A percentile compares a stretch with the other conserved stretches of the same genome.
Evolutionary conservation across 2,113 vertebrate genomes (phyloP).

Genomic region (Colistium nudipinnis): DNA sequence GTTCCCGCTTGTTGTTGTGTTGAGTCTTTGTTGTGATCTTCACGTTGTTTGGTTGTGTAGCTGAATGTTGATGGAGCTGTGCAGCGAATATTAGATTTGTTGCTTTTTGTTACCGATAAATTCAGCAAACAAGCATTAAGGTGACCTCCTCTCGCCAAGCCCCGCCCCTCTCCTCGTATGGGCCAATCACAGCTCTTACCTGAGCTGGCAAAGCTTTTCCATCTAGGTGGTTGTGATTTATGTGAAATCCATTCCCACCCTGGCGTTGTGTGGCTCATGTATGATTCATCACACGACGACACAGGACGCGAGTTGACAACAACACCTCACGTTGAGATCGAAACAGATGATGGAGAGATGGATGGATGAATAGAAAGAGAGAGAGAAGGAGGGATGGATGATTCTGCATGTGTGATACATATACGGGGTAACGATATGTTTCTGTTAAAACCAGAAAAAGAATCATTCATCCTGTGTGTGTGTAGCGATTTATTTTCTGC

Average conservation of each 20-base stretch:
- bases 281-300: slow-evolving; percentile 16
- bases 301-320: not conserved
- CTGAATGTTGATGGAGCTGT: slow-evolving; percentile 55
- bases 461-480: too few species aligned
- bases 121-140: slow-evolving; percentile 57
- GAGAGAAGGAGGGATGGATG: too few species aligned
- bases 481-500: too few species aligned
- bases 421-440: too few species aligned
- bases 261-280: not conserved
- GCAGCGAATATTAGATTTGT: slow-evolving; percentile 68
- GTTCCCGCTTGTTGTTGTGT: too few species aligned
- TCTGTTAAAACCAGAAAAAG: too few species aligned
- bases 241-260: slow-evolving; percentile 34
- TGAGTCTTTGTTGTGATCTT: too few species aligned
- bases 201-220: slow-evolving; percentile 45
- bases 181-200: slow-evolving; percentile 26
- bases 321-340: too few species aligned
- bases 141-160: too few species aligned
- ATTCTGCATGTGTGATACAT: too few species aligned
- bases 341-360: not conserved
- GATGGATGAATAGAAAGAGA: not conserved
- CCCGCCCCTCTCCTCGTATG: slow-evolving; percentile 48
- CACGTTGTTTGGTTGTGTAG: too few species aligned
- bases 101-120: slow-evolving; percentile 57
- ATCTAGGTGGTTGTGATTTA: slow-evolving; percentile 53